phyloP scores from a whole-genome alignment of 1,140 invertebrate species.

The Tetramorium alpestre region DNA sequence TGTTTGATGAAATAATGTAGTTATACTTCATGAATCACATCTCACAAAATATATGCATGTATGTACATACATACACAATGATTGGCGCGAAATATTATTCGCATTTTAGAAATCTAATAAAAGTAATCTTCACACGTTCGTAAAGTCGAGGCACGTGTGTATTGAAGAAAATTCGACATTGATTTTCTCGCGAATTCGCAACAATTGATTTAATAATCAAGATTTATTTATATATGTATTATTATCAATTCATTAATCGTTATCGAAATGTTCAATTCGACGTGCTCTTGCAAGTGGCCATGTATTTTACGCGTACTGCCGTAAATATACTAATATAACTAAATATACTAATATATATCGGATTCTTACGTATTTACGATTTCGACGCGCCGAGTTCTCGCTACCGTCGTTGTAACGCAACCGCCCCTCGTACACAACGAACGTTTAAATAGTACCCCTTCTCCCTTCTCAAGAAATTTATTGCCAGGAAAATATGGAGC shows the following conservation, averaged over 20 bases:
- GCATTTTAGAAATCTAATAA: neutral
- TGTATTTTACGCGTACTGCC: neutral
- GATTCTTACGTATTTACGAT: conserved; percentile 41
- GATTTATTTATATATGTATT: neutral
- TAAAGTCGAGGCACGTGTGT: neutral
- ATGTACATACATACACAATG: neutral
- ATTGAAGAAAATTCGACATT: neutral
- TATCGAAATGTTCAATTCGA: neutral
- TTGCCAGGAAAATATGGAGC: conserved; percentile 66
- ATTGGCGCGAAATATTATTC: too few species aligned
- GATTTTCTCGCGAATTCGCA: neutral
- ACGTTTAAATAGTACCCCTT: conserved; percentile 34
- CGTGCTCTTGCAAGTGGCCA: neutral
- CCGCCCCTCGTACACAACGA: neutral
- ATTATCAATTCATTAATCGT: conserved; percentile 11
- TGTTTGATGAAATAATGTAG: too few species aligned
- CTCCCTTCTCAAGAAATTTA: conserved; percentile 61
- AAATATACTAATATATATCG: too few species aligned
- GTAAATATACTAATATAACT: too few species aligned
- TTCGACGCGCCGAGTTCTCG: conserved; percentile 21
- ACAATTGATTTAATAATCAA: neutral
- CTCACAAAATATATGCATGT: neutral
- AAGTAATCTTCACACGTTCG: neutral
- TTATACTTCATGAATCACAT: neutral
- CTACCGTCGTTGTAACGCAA: conserved; percentile 35